Evolutionary conservation across 2,797 vertebrate species (phyloP), one percentile per base, ranked within the genome.

Genomic region (Trichosurus vulpecula): DNA sequence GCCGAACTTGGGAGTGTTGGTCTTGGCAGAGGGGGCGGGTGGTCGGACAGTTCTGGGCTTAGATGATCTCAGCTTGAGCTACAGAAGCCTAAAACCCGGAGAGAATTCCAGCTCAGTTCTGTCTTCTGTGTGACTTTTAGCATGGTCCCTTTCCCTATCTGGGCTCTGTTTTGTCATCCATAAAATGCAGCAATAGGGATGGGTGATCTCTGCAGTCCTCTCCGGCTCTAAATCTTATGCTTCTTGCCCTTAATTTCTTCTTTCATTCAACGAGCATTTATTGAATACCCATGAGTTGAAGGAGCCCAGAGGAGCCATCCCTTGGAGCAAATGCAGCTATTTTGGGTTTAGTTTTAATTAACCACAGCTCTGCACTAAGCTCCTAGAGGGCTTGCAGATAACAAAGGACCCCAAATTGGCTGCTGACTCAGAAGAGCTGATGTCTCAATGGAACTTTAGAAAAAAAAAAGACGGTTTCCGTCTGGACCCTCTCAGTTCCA

Each of bases 121-220:
- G 4, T 35, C 31, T 35, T 35, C 4, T 66, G 31, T 5, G 4
- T 66, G 31, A 66, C 13, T 35, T 66, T 66, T 6, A 2, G 31
- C 13, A 66, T 1, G 0, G 61, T 35, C 12, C 58, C 58, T 66
- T 58, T 31, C 30, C 56, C 57, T 31, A 30, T 58, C 57, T 58
- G 56, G 56, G 27, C 56, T 58, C 57, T 58, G 57, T 58, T 31
- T 58, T 58, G 57, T 96, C 61, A 57, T 52, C 93, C 95, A 51
- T 93, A 92, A 97, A 96, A 94, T 54, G 47, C 92, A 52, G 54
- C 6, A 9, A 22, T 35, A 90, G 90, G n/a, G 51, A 19, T 57
- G 92, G 54, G 94, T 57, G 56, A 30, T 52, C 81, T 51, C 90
- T 41, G 51, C 81, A 87, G 61, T 58, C 92, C 61, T 94, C 53